Conservation (phyloP, 2,888 invertebrate genomes). For the Oxytorus armatus region DNA sequence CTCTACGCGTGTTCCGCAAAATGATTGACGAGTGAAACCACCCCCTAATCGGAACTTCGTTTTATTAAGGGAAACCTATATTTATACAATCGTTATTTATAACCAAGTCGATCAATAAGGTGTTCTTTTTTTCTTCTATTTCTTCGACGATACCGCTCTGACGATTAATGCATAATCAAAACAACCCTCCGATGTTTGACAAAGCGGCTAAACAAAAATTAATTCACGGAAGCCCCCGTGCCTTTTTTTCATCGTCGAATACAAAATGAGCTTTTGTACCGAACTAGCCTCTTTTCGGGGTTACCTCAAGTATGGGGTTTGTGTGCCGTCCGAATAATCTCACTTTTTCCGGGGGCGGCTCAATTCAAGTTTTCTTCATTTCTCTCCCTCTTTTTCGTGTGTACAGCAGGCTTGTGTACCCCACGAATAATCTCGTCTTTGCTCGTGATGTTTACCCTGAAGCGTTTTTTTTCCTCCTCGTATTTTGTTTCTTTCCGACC, state of each 20-base stretch:
- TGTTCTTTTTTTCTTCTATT: no score
- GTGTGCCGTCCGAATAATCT: conserved; percentile 64
- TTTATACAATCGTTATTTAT: no score
- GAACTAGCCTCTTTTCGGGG: conserved; percentile 53
- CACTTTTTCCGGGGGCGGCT: conserved; percentile 51
- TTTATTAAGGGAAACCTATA: no score
- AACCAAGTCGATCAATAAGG: no score
- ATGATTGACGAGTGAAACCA: no score
- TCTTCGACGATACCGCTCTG: no score
- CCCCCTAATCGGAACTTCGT: no score
- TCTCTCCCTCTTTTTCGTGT: conserved; percentile 51
- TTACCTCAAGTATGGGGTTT: conserved; percentile 26
- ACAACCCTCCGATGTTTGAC: not conserved
- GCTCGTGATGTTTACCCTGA: conserved; percentile 42
- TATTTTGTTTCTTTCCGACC: conserved; percentile 14
- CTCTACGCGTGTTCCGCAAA: no score
- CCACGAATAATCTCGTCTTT: conserved; percentile 58
- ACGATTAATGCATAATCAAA: conserved; percentile 2
- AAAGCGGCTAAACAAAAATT: conserved; percentile 38
- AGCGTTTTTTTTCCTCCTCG: conserved; percentile 27
- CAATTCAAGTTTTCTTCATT: conserved; percentile 36
- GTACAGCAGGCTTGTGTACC: conserved; percentile 59
- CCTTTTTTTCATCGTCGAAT: conserved; percentile 47
- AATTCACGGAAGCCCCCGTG: conserved; percentile 17
- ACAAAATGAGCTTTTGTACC: conserved; percentile 53